Evolutionary conservation across 2,113 vertebrate genomes (phyloP).

Genomic region (Tichodroma muraria): DNA sequence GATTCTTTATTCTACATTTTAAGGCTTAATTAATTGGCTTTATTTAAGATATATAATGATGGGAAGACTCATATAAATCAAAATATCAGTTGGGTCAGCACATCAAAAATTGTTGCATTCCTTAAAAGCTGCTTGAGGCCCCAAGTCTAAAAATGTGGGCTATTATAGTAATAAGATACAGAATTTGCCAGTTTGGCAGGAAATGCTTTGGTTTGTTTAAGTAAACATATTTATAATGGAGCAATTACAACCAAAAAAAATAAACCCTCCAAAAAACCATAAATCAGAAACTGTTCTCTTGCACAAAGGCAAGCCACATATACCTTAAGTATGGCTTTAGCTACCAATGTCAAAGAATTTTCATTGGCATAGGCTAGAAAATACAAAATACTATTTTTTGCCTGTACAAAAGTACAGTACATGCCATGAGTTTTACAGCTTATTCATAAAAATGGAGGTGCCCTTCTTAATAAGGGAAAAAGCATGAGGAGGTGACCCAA

Average conservation of each 20-base stretch:
- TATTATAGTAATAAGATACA: background rate
- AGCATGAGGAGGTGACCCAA: background rate
- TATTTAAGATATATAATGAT: background rate
- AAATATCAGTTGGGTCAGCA: background rate
- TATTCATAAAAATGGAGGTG: background rate
- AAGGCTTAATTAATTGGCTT: background rate
- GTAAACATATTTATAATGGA: background rate
- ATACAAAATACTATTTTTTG: background rate
- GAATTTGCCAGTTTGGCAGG: background rate
- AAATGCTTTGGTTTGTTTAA: background rate
- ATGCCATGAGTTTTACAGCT: background rate
- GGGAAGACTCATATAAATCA: background rate
- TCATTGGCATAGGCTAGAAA: background rate
- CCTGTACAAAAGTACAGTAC: background rate
- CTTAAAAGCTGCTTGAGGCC: background rate
- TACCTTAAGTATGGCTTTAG: background rate
- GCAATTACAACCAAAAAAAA: background rate
- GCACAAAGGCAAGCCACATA: background rate
- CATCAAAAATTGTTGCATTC: background rate
- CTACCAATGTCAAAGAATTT: background rate
- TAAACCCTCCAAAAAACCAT: fast-evolving
- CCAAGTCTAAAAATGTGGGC: background rate
- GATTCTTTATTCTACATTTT: background rate
- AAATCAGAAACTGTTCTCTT: background rate
- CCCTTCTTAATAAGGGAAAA: background rate